These are phyloP conservation scores for Stenchaetothrips biformis DNA, from an alignment of 2,888 invertebrate species.

Conservation along the genomic window DNA sequence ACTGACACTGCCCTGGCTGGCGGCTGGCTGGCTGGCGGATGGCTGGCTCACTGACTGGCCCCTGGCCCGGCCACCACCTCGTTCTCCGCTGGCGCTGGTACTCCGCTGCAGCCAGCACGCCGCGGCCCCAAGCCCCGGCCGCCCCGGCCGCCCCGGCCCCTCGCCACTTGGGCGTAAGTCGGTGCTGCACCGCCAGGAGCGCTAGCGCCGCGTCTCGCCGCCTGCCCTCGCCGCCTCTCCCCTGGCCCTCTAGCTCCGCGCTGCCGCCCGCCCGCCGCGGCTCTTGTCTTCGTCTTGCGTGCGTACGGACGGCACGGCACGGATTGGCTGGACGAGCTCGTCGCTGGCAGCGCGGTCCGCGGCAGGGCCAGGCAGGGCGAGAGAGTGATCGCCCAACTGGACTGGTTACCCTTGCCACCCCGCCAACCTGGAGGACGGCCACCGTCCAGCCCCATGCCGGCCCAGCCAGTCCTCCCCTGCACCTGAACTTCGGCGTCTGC, in stretches of 20 bases:
- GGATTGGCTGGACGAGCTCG: background rate
- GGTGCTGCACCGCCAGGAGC: background rate
- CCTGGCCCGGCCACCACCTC: too few species aligned
- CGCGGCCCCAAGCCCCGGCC: background rate
- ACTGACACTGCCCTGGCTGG: too few species aligned
- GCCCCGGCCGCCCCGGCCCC: background rate
- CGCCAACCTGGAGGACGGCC: too few species aligned
- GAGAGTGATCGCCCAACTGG: background rate
- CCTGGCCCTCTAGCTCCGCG: background rate
- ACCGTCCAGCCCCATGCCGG: too few species aligned
- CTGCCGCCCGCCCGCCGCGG: background rate
- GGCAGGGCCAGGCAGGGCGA: background rate
- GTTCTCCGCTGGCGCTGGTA: too few species aligned
- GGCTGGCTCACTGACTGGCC: too few species aligned
- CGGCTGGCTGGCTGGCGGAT: too few species aligned
- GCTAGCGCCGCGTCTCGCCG: background rate
- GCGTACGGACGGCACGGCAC: background rate
- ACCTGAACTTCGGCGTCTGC: too few species aligned
- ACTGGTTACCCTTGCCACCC: conserved; percentile 19
- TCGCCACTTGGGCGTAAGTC: background rate
- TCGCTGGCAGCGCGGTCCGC: too few species aligned
- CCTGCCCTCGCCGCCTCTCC: background rate
- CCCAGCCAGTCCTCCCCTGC: too few species aligned
- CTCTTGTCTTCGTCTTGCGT: background rate
- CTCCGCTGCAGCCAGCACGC: background rate